phyloP scores from a whole-genome alignment of 2,888 invertebrate species.

The Meloe dianella region DNA sequence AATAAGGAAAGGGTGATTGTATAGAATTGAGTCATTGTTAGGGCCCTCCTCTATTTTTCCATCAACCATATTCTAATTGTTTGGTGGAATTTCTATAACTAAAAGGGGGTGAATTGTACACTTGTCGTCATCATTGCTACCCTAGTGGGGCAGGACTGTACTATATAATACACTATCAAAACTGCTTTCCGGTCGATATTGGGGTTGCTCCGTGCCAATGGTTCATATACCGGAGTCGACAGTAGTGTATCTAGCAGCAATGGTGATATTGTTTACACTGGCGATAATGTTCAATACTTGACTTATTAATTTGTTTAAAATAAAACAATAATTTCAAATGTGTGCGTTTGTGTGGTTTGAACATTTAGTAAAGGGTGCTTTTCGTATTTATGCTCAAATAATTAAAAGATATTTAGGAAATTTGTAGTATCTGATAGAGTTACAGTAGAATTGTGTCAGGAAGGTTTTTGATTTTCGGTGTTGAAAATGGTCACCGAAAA shows the following conservation, averaged over 20 bases:
- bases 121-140: conserved; percentile 9
- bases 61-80: not conserved
- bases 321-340: not conserved
- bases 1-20: not conserved
- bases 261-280: conserved; percentile 44
- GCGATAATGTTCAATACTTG: not conserved
- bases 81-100: conserved; percentile 10
- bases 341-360: not conserved
- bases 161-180: conserved; percentile 45
- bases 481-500: conserved; percentile 57
- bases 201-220: conserved; percentile 55
- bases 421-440: not conserved
- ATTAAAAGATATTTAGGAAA: not conserved
- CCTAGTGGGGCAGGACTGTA: conserved; percentile 1
- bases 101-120: conserved; percentile 9
- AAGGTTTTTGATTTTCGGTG: conserved; percentile 19
- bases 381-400: conserved; percentile 27
- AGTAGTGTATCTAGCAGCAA: conserved; percentile 36
- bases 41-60: not conserved
- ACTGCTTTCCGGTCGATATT: conserved; percentile 58
- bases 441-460: not conserved
- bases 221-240: conserved; percentile 43
- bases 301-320: not conserved
- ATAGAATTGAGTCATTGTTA: conserved; percentile 1
- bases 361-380: not conserved